Conservation (phyloP, 2,888 invertebrate species). For the Monoplex corrugatus region DNA sequence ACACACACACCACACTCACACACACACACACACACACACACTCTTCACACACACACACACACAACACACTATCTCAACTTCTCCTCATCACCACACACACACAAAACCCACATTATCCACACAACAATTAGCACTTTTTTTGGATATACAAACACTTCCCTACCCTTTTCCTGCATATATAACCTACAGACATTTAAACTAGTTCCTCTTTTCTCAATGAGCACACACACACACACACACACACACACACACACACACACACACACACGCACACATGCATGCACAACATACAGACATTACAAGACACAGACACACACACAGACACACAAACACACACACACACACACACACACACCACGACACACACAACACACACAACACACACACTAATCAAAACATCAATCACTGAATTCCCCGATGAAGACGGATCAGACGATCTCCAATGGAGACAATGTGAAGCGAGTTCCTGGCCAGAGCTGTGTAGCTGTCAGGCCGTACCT, state of each 20-base stretch:
- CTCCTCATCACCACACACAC: slow-evolving; percentile 10
- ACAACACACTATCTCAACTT: no score
- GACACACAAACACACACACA: neutral
- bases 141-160: neutral
- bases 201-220: neutral
- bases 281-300: neutral
- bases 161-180: no score
- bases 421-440: neutral
- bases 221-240: neutral
- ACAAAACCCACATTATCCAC: neutral
- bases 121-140: neutral
- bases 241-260: neutral
- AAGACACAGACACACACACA: neutral
- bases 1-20: neutral
- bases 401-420: slow-evolving; percentile 16
- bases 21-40: neutral
- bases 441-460: neutral
- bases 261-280: neutral
- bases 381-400: neutral
- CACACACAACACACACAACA: neutral
- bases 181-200: neutral
- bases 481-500: neutral
- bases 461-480: neutral
- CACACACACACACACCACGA: neutral
- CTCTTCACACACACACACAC: neutral